These are phyloP conservation scores for Nemopilema nomurai DNA, from an alignment of 30 jellyfish, hydroid and myxozoan species.

Conservation along the genomic window DNA sequence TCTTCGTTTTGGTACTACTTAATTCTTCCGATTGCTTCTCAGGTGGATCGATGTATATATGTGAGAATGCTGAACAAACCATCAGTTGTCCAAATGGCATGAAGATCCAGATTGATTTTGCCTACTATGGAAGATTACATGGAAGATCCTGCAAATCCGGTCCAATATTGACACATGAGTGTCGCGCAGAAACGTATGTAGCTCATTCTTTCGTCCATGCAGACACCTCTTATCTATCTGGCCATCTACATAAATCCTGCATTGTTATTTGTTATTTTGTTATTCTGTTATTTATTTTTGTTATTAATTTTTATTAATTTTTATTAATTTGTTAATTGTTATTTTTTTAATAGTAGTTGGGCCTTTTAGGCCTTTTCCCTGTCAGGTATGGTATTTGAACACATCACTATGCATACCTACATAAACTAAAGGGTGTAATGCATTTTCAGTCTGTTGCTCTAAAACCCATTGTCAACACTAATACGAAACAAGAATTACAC, in stretches of 20 bases:
- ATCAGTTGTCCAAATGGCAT: background rate
- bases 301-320: no score
- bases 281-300: no score
- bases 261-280: background rate
- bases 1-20: background rate
- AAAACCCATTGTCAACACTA: no score
- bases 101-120: background rate
- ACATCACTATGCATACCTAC: no score
- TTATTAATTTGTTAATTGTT: no score
- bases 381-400: no score
- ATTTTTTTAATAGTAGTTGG: no score
- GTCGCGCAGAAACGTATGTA: constrained; percentile 24
- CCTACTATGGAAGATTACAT: constrained; percentile 11
- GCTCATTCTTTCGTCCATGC: background rate
- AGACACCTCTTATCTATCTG: background rate
- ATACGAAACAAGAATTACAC: no score
- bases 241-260: background rate
- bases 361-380: no score
- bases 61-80: background rate
- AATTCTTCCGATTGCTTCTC: background rate
- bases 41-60: background rate
- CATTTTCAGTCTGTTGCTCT: no score
- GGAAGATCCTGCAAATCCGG: background rate
- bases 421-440: no score
- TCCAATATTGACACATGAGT: background rate